phyloP scores from a whole-genome alignment of 2,888 invertebrate genomes.

The Lissonota sp. region DNA sequence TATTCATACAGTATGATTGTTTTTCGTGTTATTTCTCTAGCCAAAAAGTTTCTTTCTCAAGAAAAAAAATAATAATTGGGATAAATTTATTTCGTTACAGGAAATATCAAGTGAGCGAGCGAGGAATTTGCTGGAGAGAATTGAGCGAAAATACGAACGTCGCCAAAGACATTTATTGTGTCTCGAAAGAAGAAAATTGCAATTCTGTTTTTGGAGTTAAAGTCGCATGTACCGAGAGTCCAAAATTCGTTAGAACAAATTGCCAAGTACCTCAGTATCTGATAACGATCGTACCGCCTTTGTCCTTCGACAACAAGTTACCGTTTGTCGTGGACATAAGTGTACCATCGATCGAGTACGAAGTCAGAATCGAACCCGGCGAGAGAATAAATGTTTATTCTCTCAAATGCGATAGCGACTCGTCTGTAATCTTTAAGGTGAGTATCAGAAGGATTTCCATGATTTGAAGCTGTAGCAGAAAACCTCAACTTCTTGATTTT shows the following conservation, averaged over 20 bases:
- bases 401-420: slow-evolving; percentile 87
- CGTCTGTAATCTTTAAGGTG: slow-evolving; percentile 84
- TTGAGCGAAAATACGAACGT: slow-evolving; percentile 88
- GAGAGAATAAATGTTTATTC: slow-evolving; percentile 89
- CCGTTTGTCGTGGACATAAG: slow-evolving; percentile 89
- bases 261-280: slow-evolving; percentile 89
- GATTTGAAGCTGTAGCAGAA: no score
- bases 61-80: slow-evolving; percentile 13
- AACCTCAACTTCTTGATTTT: no score
- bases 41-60: no score
- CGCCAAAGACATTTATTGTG: slow-evolving; percentile 89
- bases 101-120: slow-evolving; percentile 89
- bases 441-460: no score
- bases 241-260: slow-evolving; percentile 74
- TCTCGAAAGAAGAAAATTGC: slow-evolving; percentile 85
- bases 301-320: slow-evolving; percentile 90
- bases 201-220: slow-evolving; percentile 88
- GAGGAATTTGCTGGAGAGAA: slow-evolving; percentile 93
- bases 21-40: no score
- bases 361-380: slow-evolving; percentile 89
- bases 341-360: slow-evolving; percentile 84
- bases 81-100: slow-evolving; percentile 79
- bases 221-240: slow-evolving; percentile 82
- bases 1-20: no score
- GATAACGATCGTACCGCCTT: slow-evolving; percentile 89